Conservation (phyloP, 2,797 vertebrate species). For the Paramormyrops hopkinsi region DNA sequence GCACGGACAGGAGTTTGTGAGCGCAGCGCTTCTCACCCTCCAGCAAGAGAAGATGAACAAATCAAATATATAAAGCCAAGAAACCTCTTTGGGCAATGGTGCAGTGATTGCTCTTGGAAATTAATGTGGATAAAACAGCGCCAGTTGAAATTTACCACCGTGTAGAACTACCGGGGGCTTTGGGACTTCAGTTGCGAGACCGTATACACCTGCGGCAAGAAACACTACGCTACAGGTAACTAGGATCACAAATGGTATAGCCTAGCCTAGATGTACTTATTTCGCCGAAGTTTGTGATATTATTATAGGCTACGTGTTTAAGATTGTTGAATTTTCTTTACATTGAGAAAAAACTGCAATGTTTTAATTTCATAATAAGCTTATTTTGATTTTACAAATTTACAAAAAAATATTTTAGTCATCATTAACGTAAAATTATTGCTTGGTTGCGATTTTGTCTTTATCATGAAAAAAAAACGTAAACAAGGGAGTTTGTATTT, state of each 20-base stretch:
- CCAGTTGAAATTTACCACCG: conserved; percentile 19
- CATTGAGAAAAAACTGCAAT: neutral
- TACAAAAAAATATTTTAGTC: neutral
- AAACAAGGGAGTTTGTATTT: neutral
- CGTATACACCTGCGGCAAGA: neutral
- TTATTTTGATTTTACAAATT: neutral
- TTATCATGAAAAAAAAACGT: neutral
- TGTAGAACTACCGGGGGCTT: neutral
- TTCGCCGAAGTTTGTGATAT: neutral
- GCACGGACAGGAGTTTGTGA: conserved; percentile 45
- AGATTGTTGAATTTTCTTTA: neutral
- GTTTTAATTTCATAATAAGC: neutral
- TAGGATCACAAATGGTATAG: neutral
- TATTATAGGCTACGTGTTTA: neutral
- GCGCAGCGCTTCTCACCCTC: conserved; percentile 50
- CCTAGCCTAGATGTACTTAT: neutral
- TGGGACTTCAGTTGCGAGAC: conserved; percentile 23
- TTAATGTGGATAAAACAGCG: conserved; percentile 29
- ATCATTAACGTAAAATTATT: neutral
- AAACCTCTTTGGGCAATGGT: conserved; percentile 35
- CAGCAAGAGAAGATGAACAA: conserved; percentile 46
- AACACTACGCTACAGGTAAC: conserved; percentile 23
- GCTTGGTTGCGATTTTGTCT: neutral
- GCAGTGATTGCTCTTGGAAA: conserved; percentile 34
- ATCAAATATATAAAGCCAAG: conserved; percentile 51